Evolutionary conservation across 2,888 invertebrate species (phyloP).

Genomic region (Ctenicera cuprea): DNA sequence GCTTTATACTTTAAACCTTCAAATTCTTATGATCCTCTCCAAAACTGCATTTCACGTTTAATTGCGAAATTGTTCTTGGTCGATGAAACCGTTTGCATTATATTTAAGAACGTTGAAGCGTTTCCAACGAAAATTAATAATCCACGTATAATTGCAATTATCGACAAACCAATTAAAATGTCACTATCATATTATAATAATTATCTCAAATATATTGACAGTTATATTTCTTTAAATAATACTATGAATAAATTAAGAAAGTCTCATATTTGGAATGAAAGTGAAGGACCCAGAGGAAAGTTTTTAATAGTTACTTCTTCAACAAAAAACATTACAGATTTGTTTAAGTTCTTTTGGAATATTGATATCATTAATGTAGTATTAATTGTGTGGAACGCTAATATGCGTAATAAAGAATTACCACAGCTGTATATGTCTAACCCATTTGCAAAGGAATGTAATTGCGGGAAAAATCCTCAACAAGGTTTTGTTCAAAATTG

Average conservation of each 20-base stretch:
- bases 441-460: not conserved
- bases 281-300: not conserved
- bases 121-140: slow-evolving; percentile 5
- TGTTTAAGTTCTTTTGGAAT: not conserved
- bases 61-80: no score
- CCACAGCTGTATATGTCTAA: not conserved
- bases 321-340: not conserved
- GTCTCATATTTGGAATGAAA: not conserved
- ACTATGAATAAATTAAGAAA: not conserved
- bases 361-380: not conserved
- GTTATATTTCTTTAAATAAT: not conserved
- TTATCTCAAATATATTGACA: not conserved
- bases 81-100: no score
- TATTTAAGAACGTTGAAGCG: no score
- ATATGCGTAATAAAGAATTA: not conserved
- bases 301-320: not conserved
- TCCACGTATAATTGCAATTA: not conserved
- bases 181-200: not conserved
- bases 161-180: not conserved
- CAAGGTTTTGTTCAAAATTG: not conserved
- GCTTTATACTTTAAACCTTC: no score
- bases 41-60: no score
- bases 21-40: no score
- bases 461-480: not conserved
- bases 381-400: not conserved